phyloP scores from a whole-genome alignment of 1,140 invertebrate species.

The Drosophila nannoptera region DNA sequence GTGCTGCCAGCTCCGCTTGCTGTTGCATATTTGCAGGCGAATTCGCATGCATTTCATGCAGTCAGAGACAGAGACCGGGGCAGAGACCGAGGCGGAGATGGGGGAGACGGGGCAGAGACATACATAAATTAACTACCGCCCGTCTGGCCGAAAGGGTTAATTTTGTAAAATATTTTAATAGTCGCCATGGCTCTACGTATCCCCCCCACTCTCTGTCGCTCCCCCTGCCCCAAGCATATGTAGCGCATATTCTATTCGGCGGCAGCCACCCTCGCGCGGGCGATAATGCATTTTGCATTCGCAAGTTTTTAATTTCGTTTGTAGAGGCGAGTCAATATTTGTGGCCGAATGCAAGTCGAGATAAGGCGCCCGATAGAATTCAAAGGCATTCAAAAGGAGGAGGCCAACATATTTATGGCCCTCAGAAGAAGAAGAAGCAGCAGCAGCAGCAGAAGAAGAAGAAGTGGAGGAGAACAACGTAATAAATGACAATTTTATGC shows the following conservation, averaged over 20 bases:
- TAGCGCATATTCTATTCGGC: too few species aligned
- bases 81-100: too few species aligned
- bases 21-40: conserved; percentile 43
- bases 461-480: conserved; percentile 1
- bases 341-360: conserved; percentile 40
- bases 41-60: conserved; percentile 1
- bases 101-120: conserved; percentile 18
- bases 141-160: conserved; percentile 59
- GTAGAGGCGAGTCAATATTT: conserved; percentile 51
- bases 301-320: conserved; percentile 54
- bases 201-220: neutral
- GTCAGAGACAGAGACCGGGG: conserved; percentile 3
- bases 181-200: conserved; percentile 37
- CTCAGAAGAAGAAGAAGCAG: conserved; percentile 50
- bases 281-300: conserved; percentile 61
- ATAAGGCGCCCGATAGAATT: conserved; percentile 23
- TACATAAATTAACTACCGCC: conserved; percentile 62
- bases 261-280: conserved; percentile 25
- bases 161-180: conserved; percentile 72
- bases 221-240: too few species aligned
- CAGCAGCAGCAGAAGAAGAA: too few species aligned
- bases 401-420: conserved; percentile 33
- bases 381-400: neutral
- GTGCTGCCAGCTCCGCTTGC: conserved; percentile 5
- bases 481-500: conserved; percentile 75